Conservation (phyloP, 2,888 invertebrate species). For the Pristionchus arcanus region DNA sequence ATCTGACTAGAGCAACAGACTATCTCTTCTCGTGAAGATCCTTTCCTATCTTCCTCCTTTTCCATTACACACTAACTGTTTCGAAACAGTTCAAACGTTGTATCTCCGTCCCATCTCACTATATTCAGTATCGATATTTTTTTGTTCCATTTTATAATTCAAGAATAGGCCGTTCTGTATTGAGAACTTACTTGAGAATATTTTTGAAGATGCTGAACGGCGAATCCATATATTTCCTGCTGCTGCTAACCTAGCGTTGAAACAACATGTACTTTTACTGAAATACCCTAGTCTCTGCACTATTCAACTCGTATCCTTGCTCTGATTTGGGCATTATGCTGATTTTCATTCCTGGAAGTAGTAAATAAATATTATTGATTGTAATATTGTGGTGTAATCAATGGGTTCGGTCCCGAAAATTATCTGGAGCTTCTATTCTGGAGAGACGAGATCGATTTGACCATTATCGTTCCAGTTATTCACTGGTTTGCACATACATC, state of each 20-base stretch:
- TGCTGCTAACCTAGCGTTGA: neutral
- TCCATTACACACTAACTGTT: conserved; percentile 41
- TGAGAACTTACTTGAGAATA: neutral
- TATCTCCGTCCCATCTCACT: conserved; percentile 31
- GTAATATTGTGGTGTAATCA: neutral
- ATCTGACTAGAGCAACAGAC: conserved; percentile 71
- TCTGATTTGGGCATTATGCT: neutral
- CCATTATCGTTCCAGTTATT: neutral
- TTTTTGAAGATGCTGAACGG: neutral
- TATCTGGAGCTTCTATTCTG: neutral
- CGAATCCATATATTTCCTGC: neutral
- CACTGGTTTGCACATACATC: neutral
- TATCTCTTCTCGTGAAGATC: conserved; percentile 69
- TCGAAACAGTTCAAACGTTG: conserved; percentile 35
- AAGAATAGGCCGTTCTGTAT: neutral
- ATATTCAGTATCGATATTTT: neutral
- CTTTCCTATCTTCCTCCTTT: neutral
- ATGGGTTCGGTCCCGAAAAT: neutral
- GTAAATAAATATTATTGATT: conserved; percentile 15
- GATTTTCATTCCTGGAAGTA: conserved; percentile 18
- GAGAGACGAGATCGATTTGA: neutral
- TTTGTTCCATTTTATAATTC: neutral
- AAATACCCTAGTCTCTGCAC: neutral
- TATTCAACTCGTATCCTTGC: neutral
- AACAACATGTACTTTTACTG: neutral